Evolutionary conservation across 2,888 invertebrate species (phyloP).

Genomic region (Amiota minor): DNA sequence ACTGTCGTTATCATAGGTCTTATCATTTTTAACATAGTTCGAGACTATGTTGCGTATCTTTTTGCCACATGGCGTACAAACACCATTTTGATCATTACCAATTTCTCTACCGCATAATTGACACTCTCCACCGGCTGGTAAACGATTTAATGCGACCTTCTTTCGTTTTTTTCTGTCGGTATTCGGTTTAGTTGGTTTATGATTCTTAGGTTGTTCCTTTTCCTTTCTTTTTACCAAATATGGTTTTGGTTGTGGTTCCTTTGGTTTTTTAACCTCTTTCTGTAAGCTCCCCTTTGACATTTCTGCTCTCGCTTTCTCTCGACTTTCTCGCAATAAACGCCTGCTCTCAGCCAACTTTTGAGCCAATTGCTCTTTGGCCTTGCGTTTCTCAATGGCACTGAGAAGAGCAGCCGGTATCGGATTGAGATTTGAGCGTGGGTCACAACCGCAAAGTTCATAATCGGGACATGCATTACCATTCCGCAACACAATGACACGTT

Average conservation of each 20-base stretch:
- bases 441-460: conserved; percentile 30
- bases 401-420: background rate
- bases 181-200: background rate
- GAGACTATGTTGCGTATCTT: conserved; percentile 10
- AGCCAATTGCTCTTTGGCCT: background rate
- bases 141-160: no score
- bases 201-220: background rate
- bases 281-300: background rate
- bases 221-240: background rate
- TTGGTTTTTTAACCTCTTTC: background rate
- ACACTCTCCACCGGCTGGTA: conserved; percentile 33
- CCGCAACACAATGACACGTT: conserved; percentile 35
- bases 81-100: background rate
- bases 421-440: background rate
- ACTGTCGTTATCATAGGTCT: no score
- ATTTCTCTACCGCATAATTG: conserved; percentile 39
- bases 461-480: conserved; percentile 38
- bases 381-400: background rate
- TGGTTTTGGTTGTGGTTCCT: background rate
- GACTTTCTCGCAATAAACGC: background rate
- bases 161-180: background rate
- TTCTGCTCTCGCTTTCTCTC: background rate
- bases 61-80: background rate
- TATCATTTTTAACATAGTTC: background rate
- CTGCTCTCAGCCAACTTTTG: background rate